These are phyloP conservation scores for Lepidocolaptes lacrymiger DNA, from an alignment of 2,797 vertebrate species.

Conservation along the genomic window DNA sequence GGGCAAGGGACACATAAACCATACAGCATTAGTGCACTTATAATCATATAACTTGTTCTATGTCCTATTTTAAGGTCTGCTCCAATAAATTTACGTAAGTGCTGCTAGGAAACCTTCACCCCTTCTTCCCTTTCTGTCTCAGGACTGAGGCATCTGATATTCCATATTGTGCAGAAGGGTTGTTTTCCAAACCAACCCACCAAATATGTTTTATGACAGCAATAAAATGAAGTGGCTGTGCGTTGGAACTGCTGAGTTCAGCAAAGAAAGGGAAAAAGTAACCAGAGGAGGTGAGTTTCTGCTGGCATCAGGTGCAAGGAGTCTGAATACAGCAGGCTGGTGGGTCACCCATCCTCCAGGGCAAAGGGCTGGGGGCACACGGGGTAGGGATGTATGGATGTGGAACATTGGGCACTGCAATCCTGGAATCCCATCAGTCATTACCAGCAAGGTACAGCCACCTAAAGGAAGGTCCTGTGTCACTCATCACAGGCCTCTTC, in stretches of 20 bases:
- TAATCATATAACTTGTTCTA: neutral
- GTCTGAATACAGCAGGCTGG: neutral
- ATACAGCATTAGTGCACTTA: neutral
- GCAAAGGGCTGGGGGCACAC: rapidly evolving
- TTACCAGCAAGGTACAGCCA: neutral
- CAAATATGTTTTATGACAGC: conserved; percentile 19
- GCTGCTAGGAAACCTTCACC: neutral
- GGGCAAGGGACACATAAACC: neutral
- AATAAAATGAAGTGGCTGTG: conserved; percentile 6
- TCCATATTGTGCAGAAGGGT: neutral
- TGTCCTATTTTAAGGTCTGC: conserved; percentile 1
- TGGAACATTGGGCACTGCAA: neutral
- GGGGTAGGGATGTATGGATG: neutral
- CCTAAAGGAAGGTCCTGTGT: neutral
- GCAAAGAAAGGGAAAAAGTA: neutral
- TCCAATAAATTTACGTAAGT: neutral
- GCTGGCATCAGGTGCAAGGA: neutral
- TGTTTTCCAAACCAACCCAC: conserved; percentile 23
- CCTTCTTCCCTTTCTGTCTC: conserved; percentile 3
- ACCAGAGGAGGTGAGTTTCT: neutral
- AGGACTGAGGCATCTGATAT: neutral
- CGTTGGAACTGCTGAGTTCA: conserved; percentile 31
- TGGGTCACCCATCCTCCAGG: neutral
- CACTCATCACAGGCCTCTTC: neutral
- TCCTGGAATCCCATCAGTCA: neutral